phyloP scores from a whole-genome alignment of 2,797 vertebrate species.

The Acropternis orthonyx region DNA sequence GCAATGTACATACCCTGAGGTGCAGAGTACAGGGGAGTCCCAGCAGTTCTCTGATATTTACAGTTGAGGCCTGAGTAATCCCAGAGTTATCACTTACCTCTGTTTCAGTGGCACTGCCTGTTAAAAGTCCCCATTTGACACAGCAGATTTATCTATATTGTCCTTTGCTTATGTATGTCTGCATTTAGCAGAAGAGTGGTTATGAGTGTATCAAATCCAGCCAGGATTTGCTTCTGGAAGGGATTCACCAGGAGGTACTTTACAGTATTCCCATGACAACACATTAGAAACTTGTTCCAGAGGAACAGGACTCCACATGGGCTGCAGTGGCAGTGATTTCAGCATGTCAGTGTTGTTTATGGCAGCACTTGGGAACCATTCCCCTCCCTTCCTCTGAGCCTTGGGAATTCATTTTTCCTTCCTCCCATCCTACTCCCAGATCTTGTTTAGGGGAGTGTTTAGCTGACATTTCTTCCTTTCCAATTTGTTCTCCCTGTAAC shows the following conservation, averaged over 20 bases:
- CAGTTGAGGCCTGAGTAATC: neutral
- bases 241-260: neutral
- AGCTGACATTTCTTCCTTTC: neutral
- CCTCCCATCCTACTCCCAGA: neutral
- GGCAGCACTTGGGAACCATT: neutral
- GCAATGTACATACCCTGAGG: neutral
- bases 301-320: neutral
- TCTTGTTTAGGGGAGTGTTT: neutral
- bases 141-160: neutral
- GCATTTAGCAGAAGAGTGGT: neutral
- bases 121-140: neutral
- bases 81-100: neutral
- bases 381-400: neutral
- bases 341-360: neutral
- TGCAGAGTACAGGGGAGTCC: neutral
- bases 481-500: neutral
- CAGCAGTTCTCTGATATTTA: neutral
- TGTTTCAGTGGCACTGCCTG: neutral
- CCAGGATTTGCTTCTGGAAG: neutral
- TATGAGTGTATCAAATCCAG: neutral
- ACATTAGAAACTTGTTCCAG: neutral
- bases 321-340: neutral
- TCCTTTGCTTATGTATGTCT: neutral
- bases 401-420: neutral
- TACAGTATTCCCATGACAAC: slow-evolving; percentile 25